These are phyloP conservation scores for Leptodactylus fuscus DNA, from an alignment of 2,113 vertebrate genomes.

Conservation along the genomic window DNA sequence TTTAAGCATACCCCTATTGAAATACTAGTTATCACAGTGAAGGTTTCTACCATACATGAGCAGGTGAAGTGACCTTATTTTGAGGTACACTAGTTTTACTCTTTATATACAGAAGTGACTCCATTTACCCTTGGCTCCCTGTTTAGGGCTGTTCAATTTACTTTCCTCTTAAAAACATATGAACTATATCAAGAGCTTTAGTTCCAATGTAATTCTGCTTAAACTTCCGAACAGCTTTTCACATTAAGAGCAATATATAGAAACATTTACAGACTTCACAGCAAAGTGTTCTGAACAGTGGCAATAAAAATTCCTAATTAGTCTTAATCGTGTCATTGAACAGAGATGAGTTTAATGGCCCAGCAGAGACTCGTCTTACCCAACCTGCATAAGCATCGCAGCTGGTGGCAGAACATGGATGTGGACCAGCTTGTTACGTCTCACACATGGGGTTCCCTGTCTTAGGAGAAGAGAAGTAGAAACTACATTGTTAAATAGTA, in stretches of 20 bases:
- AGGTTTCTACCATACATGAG: too few relatives aligned
- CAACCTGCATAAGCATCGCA: constrained; percentile 24
- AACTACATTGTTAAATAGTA: not conserved
- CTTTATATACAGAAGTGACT: not conserved
- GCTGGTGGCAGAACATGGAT: not conserved
- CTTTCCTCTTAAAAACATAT: not conserved
- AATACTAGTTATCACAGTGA: too few relatives aligned
- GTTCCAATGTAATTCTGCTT: constrained; percentile 6
- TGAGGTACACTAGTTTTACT: not conserved
- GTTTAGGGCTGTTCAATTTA: not conserved
- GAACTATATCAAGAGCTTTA: not conserved
- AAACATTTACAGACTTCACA: constrained; percentile 51
- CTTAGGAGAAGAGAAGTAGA: not conserved
- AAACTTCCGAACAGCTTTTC: constrained; percentile 27
- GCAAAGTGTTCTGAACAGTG: constrained; percentile 45
- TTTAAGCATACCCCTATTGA: too few relatives aligned
- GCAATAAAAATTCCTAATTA: constrained; percentile 54
- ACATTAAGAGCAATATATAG: constrained; percentile 34
- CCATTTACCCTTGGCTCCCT: not conserved
- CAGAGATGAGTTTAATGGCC: constrained; percentile 48
- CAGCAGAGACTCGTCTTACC: constrained; percentile 26
- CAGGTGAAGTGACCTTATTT: not conserved
- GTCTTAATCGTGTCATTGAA: constrained; percentile 51
- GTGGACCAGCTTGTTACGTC: constrained; percentile 14
- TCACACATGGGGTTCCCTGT: constrained; percentile 1